Evolutionary conservation across 1,140 invertebrate species (phyloP).

Genomic region (Ditylenchus dipsaci): DNA sequence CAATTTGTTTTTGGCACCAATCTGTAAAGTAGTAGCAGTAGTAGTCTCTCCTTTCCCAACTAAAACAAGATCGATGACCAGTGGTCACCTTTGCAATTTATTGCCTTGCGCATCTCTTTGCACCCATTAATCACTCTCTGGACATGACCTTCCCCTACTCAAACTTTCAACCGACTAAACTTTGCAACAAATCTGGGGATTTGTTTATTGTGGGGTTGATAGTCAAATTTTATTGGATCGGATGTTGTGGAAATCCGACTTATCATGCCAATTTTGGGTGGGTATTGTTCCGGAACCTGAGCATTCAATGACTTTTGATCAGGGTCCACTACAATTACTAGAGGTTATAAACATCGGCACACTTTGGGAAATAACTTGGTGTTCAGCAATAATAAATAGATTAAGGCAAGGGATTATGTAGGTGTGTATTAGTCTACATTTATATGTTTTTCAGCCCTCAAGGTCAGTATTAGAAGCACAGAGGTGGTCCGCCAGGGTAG

Average conservation of each 20-base stretch:
- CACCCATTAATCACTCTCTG: neutral
- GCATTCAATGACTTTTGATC: no score
- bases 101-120: neutral
- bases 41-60: neutral
- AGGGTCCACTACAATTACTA: no score
- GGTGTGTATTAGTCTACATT: no score
- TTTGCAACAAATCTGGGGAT: neutral
- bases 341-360: no score
- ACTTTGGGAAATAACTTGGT: no score
- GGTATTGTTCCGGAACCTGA: neutral
- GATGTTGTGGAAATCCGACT: neutral
- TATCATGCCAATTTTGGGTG: neutral
- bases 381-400: no score
- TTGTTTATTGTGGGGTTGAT: neutral
- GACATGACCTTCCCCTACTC: neutral
- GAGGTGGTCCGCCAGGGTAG: constrained; percentile 22
- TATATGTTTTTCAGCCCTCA: constrained; percentile 28
- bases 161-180: neutral
- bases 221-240: neutral
- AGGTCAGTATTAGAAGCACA: constrained; percentile 42
- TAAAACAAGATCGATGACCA: neutral
- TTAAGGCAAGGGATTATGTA: no score
- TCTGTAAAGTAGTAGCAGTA: no score
- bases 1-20: no score
- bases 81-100: neutral